phyloP scores from a whole-genome alignment of 2,888 invertebrate species.

The Agrochola lychnidis region DNA sequence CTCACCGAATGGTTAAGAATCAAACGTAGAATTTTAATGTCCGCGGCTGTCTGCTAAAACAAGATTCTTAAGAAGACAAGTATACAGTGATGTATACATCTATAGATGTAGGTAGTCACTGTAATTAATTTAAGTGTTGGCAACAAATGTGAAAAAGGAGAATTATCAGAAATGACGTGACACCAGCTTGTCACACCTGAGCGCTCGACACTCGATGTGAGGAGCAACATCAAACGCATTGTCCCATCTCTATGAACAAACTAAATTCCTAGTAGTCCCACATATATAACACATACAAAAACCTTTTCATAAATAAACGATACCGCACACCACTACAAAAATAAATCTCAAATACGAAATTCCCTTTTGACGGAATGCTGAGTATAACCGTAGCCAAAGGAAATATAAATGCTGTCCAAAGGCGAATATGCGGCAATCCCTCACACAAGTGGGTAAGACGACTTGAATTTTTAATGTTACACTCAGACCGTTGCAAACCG shows the following conservation, averaged over 20 bases:
- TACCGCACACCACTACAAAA: slow-evolving; percentile 67
- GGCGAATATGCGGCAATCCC: slow-evolving; percentile 90
- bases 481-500: slow-evolving; percentile 91
- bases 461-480: slow-evolving; percentile 90
- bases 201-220: neutral
- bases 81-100: slow-evolving; percentile 1
- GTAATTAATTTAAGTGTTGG: slow-evolving; percentile 1
- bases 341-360: slow-evolving; percentile 73
- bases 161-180: neutral
- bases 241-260: slow-evolving; percentile 23
- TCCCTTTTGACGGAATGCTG: slow-evolving; percentile 78
- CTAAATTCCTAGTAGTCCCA: slow-evolving; percentile 33
- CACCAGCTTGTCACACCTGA: slow-evolving; percentile 7
- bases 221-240: slow-evolving; percentile 31
- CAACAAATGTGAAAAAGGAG: neutral
- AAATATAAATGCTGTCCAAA: slow-evolving; percentile 91
- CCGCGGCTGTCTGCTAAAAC: slow-evolving; percentile 11
- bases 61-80: slow-evolving; percentile 15
- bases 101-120: neutral
- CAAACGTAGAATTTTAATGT: slow-evolving; percentile 43
- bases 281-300: slow-evolving; percentile 51
- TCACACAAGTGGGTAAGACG: slow-evolving; percentile 91
- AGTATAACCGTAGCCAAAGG: slow-evolving; percentile 85
- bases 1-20: slow-evolving; percentile 43
- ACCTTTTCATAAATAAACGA: slow-evolving; percentile 64